A percentile compares a stretch with the other conserved stretches of the same genome.
Evolutionary conservation across 1,140 invertebrate species (phyloP).

Genomic region (Daktulosphaira vitifoliae): DNA sequence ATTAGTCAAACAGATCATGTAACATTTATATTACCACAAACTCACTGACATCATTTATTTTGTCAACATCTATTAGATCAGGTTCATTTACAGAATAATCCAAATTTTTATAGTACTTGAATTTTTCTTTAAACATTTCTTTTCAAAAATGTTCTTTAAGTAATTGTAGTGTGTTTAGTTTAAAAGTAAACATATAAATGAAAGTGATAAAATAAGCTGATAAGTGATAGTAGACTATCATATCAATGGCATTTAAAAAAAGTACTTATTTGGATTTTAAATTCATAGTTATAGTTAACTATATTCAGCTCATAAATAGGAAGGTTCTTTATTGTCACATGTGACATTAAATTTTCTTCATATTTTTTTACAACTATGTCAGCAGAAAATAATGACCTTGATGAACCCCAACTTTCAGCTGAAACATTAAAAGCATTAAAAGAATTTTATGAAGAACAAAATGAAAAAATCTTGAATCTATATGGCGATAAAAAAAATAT

Average conservation of each 20-base stretch:
- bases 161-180: too few relatives aligned
- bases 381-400: constrained; percentile 48
- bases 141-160: background rate
- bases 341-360: too few relatives aligned
- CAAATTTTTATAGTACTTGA: constrained; percentile 34
- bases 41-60: background rate
- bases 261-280: too few relatives aligned
- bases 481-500: constrained; percentile 42
- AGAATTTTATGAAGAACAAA: constrained; percentile 70
- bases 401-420: constrained; percentile 56
- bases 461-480: constrained; percentile 48
- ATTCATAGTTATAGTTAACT: too few relatives aligned
- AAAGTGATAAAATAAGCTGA: too few relatives aligned
- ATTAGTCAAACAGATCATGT: too few relatives aligned
- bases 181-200: too few relatives aligned
- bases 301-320: too few relatives aligned
- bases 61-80: constrained; percentile 14
- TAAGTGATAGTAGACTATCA: too few relatives aligned
- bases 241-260: too few relatives aligned
- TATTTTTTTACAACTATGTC: too few relatives aligned
- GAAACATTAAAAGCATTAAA: constrained; percentile 67
- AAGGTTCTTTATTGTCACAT: too few relatives aligned
- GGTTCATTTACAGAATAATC: background rate
- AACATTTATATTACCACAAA: background rate
- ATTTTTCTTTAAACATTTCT: constrained; percentile 31